Conservation (phyloP, 2,797 vertebrate species). For the Cuniculus paca region DNA sequence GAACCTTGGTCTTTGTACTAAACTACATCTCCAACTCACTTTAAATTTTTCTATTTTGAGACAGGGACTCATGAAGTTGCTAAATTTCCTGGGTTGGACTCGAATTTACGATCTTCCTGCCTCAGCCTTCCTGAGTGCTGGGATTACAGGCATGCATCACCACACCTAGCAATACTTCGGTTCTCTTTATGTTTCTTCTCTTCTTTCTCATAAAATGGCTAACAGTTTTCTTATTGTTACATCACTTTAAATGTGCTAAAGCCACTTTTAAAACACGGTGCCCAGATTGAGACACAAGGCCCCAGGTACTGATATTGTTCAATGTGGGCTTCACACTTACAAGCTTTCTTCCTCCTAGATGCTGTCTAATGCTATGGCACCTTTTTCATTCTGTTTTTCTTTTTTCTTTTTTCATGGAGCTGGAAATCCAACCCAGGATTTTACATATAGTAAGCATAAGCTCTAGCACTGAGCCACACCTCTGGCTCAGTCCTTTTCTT, state of each 20-base stretch:
- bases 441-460: no score
- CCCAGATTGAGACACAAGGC: not conserved
- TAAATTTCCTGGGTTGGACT: no score
- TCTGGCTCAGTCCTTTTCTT: not conserved
- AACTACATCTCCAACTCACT: no score
- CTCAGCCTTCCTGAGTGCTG: no score
- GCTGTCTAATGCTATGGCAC: not conserved
- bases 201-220: not conserved
- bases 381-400: not conserved
- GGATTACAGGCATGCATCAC: no score
- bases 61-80: no score
- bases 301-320: accelerated
- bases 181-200: not conserved
- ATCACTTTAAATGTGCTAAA: not conserved
- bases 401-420: not conserved
- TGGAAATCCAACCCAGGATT: no score
- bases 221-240: not conserved
- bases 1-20: not conserved
- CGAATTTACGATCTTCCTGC: no score
- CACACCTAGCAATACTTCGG: not conserved
- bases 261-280: not conserved
- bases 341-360: not conserved
- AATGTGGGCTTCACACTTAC: not conserved
- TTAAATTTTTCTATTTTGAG: no score
- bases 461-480: not conserved